These are phyloP conservation scores for Pelodytes ibericus DNA, from an alignment of 2,797 vertebrate species.

Conservation along the genomic window DNA sequence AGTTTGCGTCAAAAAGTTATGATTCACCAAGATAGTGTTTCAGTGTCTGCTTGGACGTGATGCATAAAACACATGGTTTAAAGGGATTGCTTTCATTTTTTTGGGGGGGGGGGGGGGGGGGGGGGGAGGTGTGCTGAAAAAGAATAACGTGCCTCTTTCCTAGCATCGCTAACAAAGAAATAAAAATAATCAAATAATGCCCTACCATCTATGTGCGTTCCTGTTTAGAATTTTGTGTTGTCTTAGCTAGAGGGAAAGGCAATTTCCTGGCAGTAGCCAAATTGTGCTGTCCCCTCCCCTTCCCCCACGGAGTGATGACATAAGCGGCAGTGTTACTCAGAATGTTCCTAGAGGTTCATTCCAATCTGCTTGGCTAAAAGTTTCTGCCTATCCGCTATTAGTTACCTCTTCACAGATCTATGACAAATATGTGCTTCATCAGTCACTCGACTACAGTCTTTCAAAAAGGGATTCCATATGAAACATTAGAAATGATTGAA, in stretches of 20 bases:
- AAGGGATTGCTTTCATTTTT: constrained; percentile 22
- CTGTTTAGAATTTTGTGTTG: constrained; percentile 29
- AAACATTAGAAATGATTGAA: too few relatives aligned
- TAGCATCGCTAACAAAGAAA: constrained; percentile 29
- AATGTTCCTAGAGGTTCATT: constrained; percentile 35
- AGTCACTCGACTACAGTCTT: too few relatives aligned
- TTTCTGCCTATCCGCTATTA: constrained; percentile 30
- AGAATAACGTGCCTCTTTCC: constrained; percentile 47
- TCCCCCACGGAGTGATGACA: not conserved
- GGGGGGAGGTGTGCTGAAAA: constrained; percentile 15
- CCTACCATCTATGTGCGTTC: constrained; percentile 23
- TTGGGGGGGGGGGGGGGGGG: too few relatives aligned
- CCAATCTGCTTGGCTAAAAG: constrained; percentile 31
- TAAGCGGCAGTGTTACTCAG: constrained; percentile 37
- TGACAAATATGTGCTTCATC: constrained; percentile 38
- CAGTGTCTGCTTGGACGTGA: constrained; percentile 57
- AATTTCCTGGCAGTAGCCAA: constrained; percentile 45
- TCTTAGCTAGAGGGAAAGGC: constrained; percentile 49
- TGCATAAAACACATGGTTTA: constrained; percentile 32
- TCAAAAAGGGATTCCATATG: too few relatives aligned
- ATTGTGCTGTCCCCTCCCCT: not conserved
- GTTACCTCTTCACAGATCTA: not conserved
- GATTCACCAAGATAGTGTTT: constrained; percentile 78
- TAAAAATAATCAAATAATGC: not conserved
- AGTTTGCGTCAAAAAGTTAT: constrained; percentile 74